A percentile compares a stretch with the other conserved stretches of the same genome.
phyloP scores from a whole-genome alignment of 2,888 invertebrate genomes.

The Lysandra bellargus region DNA sequence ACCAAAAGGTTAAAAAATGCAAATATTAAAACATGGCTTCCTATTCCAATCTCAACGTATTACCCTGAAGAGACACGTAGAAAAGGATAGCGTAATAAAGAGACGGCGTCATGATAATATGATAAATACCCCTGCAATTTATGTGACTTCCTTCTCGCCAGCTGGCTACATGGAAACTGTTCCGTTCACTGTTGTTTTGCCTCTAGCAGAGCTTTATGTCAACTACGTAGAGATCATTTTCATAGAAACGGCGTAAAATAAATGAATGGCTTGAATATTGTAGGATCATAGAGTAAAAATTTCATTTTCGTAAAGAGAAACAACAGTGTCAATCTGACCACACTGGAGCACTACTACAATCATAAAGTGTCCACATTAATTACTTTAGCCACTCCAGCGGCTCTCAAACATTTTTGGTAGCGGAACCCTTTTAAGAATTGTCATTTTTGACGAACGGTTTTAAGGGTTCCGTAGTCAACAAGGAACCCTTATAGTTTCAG shows the following conservation, averaged over 20 bases:
- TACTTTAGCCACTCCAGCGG: too few relatives aligned
- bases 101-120: background rate
- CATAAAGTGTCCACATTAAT: too few relatives aligned
- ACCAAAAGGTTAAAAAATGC: too few relatives aligned
- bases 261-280: background rate
- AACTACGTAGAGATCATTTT: background rate
- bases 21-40: background rate
- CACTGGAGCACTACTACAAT: too few relatives aligned
- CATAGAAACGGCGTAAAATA: background rate
- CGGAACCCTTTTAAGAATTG: too few relatives aligned
- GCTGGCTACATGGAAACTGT: background rate
- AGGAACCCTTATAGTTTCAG: too few relatives aligned
- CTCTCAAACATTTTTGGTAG: too few relatives aligned
- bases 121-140: constrained; percentile 12
- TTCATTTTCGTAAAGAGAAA: background rate
- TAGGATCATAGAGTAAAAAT: background rate
- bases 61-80: background rate
- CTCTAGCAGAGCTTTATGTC: background rate
- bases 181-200: background rate
- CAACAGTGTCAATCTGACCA: background rate
- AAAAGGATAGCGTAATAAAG: background rate
- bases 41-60: background rate
- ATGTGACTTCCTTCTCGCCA: constrained; percentile 12
- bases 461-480: too few relatives aligned
- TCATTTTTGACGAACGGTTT: too few relatives aligned